Base-by-base conservation (phyloP, 2,888 invertebrate genomes). In the Azorinus chamasolen region DNA sequence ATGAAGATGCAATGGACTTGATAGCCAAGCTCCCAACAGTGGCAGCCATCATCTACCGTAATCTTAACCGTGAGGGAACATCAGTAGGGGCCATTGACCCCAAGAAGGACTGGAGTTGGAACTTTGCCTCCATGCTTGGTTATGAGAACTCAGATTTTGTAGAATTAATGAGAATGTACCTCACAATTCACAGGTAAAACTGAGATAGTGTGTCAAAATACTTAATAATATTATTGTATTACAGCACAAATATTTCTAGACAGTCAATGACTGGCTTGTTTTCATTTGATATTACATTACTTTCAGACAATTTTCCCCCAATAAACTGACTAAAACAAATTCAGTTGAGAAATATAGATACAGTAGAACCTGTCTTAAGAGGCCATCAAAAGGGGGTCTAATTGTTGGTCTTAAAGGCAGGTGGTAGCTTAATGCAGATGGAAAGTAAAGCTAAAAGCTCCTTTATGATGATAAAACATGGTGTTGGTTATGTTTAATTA, bases 1-100 rank as follows among this genome's bases (percentile, higher is more conserved):
- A 97, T 93, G 98, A 98, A 93, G 98, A 98, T 93, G 95, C 97
- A 18, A 98, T 98, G 97, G 96, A 98, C 93, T 94, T 98, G 88
- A 97, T 98, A 91, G 98, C 98, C 59, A 98, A 98, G 93, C 94
- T 98, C 91, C 98, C 98, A 0, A 97, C 97, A 24, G 95, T 98
- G 20, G 98, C 98, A 0, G 97, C 98, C 18, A 97, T 97, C 18
- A 98, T 98, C 90, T 98, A 98, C 94, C 95, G 97, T 79, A 98
- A 98, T 93, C 94, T 96, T 37, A 93, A 92, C 84, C 94, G 96
- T 84, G 97, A 97, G 89, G 97, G 97, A 74, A 96, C 96, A 83
- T 96, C 96, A 53, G 96, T 98, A 85, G 97, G 97, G 51, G 96
- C 97, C 62, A 97, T 98, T 87, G 97, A 98, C 92, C 95, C 96